Evolutionary conservation across 2,797 vertebrate genomes (phyloP).

Genomic region (Sebastes hubbsi): DNA sequence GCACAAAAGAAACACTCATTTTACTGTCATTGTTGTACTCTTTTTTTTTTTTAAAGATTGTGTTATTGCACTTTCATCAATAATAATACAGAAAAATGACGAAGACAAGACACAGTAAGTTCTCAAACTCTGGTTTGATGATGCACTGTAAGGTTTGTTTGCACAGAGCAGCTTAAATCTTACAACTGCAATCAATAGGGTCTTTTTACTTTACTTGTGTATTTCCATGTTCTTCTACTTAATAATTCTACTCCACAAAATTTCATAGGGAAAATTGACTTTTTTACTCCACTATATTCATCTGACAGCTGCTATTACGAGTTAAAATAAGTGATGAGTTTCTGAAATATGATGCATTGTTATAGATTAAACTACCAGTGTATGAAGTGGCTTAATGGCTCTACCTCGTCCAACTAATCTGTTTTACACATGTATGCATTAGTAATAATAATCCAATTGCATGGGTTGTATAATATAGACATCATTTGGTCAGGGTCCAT

Average conservation of each 20-base stretch:
- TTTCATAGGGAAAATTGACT: neutral
- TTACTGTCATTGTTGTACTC: neutral
- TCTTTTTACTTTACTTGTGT: neutral
- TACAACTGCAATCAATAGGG: neutral
- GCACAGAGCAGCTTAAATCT: neutral
- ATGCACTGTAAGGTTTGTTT: neutral
- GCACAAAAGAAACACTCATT: neutral
- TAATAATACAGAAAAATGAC: neutral
- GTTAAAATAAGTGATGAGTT: neutral
- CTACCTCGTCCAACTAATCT: no score
- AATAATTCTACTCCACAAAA: neutral
- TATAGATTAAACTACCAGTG: neutral
- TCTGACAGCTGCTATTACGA: neutral
- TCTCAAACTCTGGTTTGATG: neutral
- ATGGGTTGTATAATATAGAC: neutral
- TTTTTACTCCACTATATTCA: neutral
- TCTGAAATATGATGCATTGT: neutral
- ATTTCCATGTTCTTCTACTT: neutral
- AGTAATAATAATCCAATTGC: neutral
- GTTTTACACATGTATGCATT: neutral
- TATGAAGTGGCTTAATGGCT: no score
- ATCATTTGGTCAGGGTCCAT: neutral
- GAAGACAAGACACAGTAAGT: neutral
- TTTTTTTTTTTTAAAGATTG: neutral
- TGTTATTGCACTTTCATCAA: neutral